Evolutionary conservation across 2,113 vertebrate species (phyloP).

Genomic region (Lepus timidus): DNA sequence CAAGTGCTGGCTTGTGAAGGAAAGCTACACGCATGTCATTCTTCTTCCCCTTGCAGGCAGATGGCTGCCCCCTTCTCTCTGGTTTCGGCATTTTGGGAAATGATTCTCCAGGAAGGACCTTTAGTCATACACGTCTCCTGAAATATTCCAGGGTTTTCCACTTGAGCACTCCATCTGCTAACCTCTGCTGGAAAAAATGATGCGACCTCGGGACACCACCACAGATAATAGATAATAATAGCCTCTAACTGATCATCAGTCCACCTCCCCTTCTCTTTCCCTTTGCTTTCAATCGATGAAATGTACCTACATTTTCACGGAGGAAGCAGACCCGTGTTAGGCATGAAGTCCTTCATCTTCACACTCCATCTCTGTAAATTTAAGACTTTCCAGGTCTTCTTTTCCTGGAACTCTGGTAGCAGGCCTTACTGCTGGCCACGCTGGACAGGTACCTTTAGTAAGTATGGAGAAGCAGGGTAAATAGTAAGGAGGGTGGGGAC

Average conservation of each 20-base stretch:
- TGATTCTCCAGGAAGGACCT: slow-evolving; percentile 47
- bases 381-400: slow-evolving; percentile 2
- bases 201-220: not conserved
- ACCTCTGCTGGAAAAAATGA: slow-evolving; percentile 49
- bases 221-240: not conserved
- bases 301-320: not conserved
- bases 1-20: not conserved
- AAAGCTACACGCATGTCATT: not conserved
- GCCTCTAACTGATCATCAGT: not conserved
- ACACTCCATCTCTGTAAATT: slow-evolving; percentile 4
- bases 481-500: not conserved
- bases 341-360: not conserved
- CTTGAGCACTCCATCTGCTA: not conserved
- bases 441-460: slow-evolving; percentile 7
- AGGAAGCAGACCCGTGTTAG: not conserved
- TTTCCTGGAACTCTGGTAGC: slow-evolving; percentile 8
- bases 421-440: slow-evolving; percentile 27
- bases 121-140: slow-evolving; percentile 30
- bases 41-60: not conserved
- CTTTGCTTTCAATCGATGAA: slow-evolving; percentile 56
- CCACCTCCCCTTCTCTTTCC: not conserved
- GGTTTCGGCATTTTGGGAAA: slow-evolving; percentile 30
- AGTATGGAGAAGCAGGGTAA: not conserved
- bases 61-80: slow-evolving; percentile 6
- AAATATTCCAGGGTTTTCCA: not conserved